A percentile compares a stretch with the other conserved stretches of the same genome.
Conservation (phyloP, 2,888 invertebrate genomes). For the Philopedon plagiatum region DNA sequence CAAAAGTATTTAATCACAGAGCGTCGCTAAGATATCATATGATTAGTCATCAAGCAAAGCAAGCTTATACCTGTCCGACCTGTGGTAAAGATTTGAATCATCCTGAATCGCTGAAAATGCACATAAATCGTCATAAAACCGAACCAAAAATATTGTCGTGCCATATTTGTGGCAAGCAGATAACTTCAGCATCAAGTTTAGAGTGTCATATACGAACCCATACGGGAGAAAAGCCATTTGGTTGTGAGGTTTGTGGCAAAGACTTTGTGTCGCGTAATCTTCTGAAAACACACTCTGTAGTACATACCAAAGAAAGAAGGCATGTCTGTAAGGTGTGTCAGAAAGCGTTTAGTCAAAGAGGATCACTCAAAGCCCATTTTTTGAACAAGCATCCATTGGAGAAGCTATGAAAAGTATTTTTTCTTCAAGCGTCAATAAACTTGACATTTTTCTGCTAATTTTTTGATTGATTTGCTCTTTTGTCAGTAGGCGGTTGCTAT, state of each 20-base stretch:
- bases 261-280: not conserved
- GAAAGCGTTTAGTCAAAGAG: slow-evolving; percentile 74
- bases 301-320: slow-evolving; percentile 75
- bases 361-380: slow-evolving; percentile 72
- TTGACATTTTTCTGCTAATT: no score
- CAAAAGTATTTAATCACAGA: slow-evolving; percentile 46
- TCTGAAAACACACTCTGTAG: slow-evolving; percentile 58
- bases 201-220: slow-evolving; percentile 55
- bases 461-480: no score
- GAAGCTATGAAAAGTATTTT: not conserved
- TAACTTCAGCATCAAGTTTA: slow-evolving; percentile 24
- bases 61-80: slow-evolving; percentile 42
- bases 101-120: slow-evolving; percentile 59
- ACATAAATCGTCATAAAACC: not conserved
- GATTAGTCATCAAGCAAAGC: not conserved
- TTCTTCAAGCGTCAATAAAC: no score
- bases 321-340: slow-evolving; percentile 74
- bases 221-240: slow-evolving; percentile 29
- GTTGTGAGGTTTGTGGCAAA: slow-evolving; percentile 52
- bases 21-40: slow-evolving; percentile 48
- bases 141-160: not conserved
- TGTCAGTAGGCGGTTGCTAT: no score
- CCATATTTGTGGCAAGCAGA: not conserved
- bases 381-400: slow-evolving; percentile 14
- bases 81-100: slow-evolving; percentile 72